A percentile compares a stretch with the other conserved stretches of the same genome.
phyloP scores from a whole-genome alignment of 1,140 invertebrate genomes.

The Acromyrmex charruanus region DNA sequence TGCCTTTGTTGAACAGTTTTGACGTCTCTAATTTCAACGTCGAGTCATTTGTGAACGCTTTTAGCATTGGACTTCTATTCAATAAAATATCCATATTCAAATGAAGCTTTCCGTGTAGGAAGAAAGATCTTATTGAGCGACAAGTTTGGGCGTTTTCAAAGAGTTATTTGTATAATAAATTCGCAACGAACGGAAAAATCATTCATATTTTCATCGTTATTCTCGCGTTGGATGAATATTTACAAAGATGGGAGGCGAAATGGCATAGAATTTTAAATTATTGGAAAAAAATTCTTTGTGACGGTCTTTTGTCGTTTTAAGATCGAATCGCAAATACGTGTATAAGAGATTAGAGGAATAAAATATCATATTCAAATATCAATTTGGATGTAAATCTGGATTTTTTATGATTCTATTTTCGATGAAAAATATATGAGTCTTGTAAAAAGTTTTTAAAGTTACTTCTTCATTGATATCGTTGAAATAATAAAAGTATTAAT shows the following conservation, averaged over 20 bases:
- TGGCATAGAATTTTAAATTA: neutral
- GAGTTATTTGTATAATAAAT: neutral
- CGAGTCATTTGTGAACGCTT: slow-evolving; percentile 73
- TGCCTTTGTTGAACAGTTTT: slow-evolving; percentile 63
- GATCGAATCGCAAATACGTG: neutral
- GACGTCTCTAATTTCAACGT: slow-evolving; percentile 64
- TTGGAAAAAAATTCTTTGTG: neutral
- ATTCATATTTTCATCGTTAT: neutral
- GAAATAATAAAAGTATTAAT: neutral
- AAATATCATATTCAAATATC: neutral
- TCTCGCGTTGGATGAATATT: slow-evolving; percentile 4
- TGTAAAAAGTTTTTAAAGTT: neutral
- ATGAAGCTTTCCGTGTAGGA: slow-evolving; percentile 54
- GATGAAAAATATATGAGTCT: neutral
- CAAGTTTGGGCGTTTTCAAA: slow-evolving; percentile 55
- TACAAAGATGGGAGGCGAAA: neutral
- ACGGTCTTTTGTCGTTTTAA: neutral
- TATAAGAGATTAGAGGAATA: neutral
- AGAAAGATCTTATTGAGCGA: slow-evolving; percentile 39
- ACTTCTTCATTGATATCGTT: neutral
- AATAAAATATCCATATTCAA: slow-evolving; percentile 68
- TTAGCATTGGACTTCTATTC: slow-evolving; percentile 65
- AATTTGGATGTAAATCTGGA: neutral
- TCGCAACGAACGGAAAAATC: neutral
- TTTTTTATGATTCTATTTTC: neutral